Base-by-base conservation (phyloP, 2,797 vertebrate genomes). In the Columba guinea region DNA sequence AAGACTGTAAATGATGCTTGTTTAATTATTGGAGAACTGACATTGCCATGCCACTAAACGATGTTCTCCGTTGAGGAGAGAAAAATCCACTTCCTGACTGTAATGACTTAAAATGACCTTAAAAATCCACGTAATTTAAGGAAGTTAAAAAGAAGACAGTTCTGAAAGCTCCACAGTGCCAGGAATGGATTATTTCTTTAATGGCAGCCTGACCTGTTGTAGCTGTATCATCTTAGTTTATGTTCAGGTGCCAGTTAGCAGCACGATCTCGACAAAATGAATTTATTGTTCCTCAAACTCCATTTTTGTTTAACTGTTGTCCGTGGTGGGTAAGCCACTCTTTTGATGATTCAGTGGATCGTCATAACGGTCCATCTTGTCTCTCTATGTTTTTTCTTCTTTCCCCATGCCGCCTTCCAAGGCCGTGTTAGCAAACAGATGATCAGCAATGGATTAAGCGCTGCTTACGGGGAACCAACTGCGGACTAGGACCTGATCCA, bases 401-500 rank as follows among this genome's bases (percentile, higher is more conserved):
- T 84, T 86, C 64, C 48, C 59, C 9, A 28, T 52, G 32, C 73
- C 35, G 9, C 73, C 65, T 37, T 82, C 59, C 24, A 6, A 32
- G 73, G 46, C 74, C 5, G 4, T n/a, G 19, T 44, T 79, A 91
- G 52, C 74, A 23, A 30, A 18, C 48, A 76, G 80, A 70, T 58
- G 85, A 94, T 87, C 67, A 79, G 63, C 21, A 41, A 4, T 80
- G 80, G 56, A 82, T 87, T 21, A 55, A 82, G n/a, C 74, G 65
- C 46, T 87, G 69, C 46, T 67, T 39, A 48, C 21, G 64, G 70
- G 77, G 41, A 62, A 46, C 70, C 87, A 79, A 9, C 87, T 86
- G 89, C 74, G 84, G 90, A 7, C 46, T 81, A 87, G 89, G 85
- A 93, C 34, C 55, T 34, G 87, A 80, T 96, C 92, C 92, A 96